Conservation (phyloP, 1,140 invertebrate genomes). For the Dendrolimus kikuchii region DNA sequence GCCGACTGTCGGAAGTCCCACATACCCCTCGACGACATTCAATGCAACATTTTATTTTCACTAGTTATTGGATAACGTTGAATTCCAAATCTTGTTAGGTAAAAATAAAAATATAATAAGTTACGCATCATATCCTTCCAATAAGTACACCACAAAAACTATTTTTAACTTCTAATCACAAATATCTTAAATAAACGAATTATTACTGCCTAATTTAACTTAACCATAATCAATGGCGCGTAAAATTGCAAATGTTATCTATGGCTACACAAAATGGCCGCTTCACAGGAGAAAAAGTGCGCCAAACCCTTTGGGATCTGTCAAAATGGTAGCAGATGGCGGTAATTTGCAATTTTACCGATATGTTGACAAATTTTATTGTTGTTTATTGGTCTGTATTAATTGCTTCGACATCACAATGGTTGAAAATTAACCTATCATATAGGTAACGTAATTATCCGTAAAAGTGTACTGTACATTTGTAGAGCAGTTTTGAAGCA, state of each 20-base stretch:
- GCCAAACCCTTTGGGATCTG: constrained; percentile 60
- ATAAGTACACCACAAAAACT: neutral
- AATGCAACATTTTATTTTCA: too few relatives aligned
- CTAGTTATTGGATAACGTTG: neutral
- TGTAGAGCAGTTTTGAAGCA: too few relatives aligned
- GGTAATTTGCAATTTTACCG: constrained; percentile 46
- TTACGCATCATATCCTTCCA: neutral
- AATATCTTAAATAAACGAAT: constrained; percentile 41
- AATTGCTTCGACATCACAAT: constrained; percentile 42
- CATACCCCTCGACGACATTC: too few relatives aligned
- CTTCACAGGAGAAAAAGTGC: constrained; percentile 46
- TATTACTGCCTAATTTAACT: constrained; percentile 49
- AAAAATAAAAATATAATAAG: constrained; percentile 4
- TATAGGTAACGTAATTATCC: too few relatives aligned
- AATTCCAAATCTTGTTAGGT: too few relatives aligned
- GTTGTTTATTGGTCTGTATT: constrained; percentile 51
- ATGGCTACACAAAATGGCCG: constrained; percentile 45
- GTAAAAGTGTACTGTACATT: too few relatives aligned
- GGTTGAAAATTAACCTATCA: neutral
- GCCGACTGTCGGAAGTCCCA: too few relatives aligned
- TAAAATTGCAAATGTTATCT: constrained; percentile 61
- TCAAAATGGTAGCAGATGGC: constrained; percentile 48
- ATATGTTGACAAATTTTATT: constrained; percentile 53
- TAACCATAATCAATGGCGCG: constrained; percentile 52
- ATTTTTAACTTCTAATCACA: neutral